Base-by-base conservation (phyloP, 2,113 vertebrate genomes). In the Rhineura floridana region DNA sequence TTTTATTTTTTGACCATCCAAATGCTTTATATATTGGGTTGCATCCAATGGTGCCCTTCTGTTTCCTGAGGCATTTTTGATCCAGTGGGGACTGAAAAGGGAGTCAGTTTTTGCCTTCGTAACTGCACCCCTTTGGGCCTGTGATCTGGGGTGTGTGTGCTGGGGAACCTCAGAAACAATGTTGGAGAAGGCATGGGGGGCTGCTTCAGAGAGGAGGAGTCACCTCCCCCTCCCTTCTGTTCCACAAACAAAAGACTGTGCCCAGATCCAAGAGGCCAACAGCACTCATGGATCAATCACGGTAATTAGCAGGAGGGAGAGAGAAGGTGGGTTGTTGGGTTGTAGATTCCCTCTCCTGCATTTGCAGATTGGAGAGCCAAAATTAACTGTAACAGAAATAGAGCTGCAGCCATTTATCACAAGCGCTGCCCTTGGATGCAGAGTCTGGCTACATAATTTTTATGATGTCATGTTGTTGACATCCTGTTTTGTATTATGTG, bases 391-490 rank as follows among this genome's bases (percentile, higher is more conserved):
- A 65, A 86, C 55, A 65, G 44, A 86, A 86, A 86, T 65, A 77
- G 84, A 44, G 13, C 33, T 78, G 36, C 62, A 50, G 75, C 59
- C 62, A 86, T 86, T 77, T 78, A 48, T 86, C 59, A 78, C 59
- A 78, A 77, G 50, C 48, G 25, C 73, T 65, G 50, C 59, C 84
- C 59, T 85, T 86, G 73, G 84, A 77, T 65, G 42, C 84, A 86
- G 77, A 86, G 42, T 50, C 62, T 86, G 84, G 59, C 44, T 86
- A 63, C 33, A 78, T 86, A 65, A 86, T 82, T 65, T 78, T 78
- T 78, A 78, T 86, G 84, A 86, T 86, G 84, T 86, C 84, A 86
- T 86, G 73, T 42, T 48, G 78, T 78, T 76, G 55, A 86, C 59
- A 86, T 86, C 84, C 84, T 78, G 84, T 86, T 86, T 78, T 86